Base-by-base conservation (phyloP, 2,113 vertebrate species). In the Xerus inauris region DNA sequence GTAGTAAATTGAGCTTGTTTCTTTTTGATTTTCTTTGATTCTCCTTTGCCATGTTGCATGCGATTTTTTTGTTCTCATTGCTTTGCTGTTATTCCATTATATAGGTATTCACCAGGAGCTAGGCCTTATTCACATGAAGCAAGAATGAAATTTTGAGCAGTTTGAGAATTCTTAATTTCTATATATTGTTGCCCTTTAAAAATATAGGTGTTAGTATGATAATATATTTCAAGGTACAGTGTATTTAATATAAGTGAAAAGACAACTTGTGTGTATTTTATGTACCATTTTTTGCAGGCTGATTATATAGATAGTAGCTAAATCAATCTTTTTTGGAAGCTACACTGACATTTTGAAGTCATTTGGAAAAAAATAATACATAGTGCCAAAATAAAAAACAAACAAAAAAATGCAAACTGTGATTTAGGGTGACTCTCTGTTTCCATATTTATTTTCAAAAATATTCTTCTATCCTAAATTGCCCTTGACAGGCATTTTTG, bases 391-490 rank as follows among this genome's bases (percentile, higher is more conserved):
- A 6, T 11, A 11, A 82, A 80, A 38, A 59, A 40, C 54, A 69
- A 38, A 88, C 62, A 24, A 28, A 49, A 77, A 51, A 19, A 24
- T 54, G 4, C 17, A 81, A 69, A 71, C 16, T 57, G 8, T 77
- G 24, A 87, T 69, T 94, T 83, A 83, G 19, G 1, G n/a, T 65
- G 11, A 87, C 32, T 83, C 51, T 89, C 5, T 71, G 12, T 93
- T 75, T 93, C 20, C 6, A 82, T 84, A 28, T 79, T 85, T 91
- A 91, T 82, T 89, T 91, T 59, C 65, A 84, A 45, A 76, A 59
- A n/a, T 72, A 71, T 77, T 94, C 12, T 7, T 81, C 9, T 67
- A 76, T 14, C 3, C 24, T 92, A 71, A 84, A 57, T 76, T 93
- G 20, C 42, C 38, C 5, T 67, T 93, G 54, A 38, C 3, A 73